Conservation (phyloP, 1,140 invertebrate species). For the Drosophila setifemur region DNA sequence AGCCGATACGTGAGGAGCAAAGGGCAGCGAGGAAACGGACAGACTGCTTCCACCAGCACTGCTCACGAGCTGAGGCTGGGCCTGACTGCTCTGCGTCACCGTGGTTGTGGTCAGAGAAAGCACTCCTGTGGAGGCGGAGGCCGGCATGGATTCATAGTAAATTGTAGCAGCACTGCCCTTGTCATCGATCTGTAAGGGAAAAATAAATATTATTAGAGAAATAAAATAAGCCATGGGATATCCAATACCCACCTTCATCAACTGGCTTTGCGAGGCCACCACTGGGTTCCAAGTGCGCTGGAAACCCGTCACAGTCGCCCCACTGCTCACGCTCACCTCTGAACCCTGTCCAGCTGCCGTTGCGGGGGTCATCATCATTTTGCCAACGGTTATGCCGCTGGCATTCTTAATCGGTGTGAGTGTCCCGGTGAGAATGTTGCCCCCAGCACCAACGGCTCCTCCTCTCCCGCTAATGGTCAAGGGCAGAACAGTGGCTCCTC, state of each 20-base stretch:
- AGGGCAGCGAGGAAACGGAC: slow-evolving; percentile 73
- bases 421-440: slow-evolving; percentile 71
- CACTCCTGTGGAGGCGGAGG: slow-evolving; percentile 72
- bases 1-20: slow-evolving; percentile 40
- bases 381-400: slow-evolving; percentile 69
- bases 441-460: slow-evolving; percentile 31
- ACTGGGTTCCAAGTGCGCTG: slow-evolving; percentile 48
- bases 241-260: slow-evolving; percentile 31
- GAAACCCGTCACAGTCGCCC: slow-evolving; percentile 20
- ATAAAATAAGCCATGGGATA: neutral
- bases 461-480: slow-evolving; percentile 68
- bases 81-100: slow-evolving; percentile 68
- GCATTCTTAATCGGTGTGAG: slow-evolving; percentile 75
- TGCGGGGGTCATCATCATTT: slow-evolving; percentile 77
- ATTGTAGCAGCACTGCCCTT: slow-evolving; percentile 73
- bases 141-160: slow-evolving; percentile 80
- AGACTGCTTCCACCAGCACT: slow-evolving; percentile 46
- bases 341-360: neutral
- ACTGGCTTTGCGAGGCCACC: slow-evolving; percentile 40
- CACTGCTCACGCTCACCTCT: neutral
- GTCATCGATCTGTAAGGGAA: slow-evolving; percentile 22
- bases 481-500: slow-evolving; percentile 72
- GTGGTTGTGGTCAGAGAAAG: slow-evolving; percentile 76
- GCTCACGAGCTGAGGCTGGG: slow-evolving; percentile 67
- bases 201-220: neutral